Evolutionary conservation across 2,888 invertebrate species (phyloP).

Genomic region (Pseudococcus longispinus): DNA sequence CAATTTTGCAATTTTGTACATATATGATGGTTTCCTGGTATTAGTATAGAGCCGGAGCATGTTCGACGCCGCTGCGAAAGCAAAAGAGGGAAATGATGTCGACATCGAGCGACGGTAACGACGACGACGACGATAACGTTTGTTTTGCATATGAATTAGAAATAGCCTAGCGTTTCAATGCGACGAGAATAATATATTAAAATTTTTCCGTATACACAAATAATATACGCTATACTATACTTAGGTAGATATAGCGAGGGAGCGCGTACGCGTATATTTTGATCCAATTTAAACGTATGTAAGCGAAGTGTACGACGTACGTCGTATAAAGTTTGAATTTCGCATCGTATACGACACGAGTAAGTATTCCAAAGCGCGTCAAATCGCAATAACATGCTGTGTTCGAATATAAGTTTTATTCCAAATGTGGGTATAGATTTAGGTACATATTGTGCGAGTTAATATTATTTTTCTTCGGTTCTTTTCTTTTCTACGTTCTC

Average conservation of each 20-base stretch:
- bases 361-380: not conserved
- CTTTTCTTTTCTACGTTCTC: not conserved
- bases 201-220: not conserved
- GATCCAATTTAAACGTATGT: constrained; percentile 12
- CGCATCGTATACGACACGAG: not conserved
- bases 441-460: not conserved
- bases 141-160: constrained; percentile 22
- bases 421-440: not conserved
- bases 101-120: not conserved
- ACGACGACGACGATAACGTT: not conserved
- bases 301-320: not conserved
- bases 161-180: constrained; percentile 17
- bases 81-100: not conserved
- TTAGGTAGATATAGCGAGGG: not conserved
- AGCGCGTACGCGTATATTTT: not conserved
- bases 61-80: not conserved
- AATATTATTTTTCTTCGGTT: too few species aligned
- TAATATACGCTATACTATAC: not conserved
- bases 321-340: constrained; percentile 1
- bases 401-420: not conserved
- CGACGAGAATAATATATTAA: constrained; percentile 9
- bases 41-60: not conserved
- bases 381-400: not conserved
- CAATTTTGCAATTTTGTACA: too few species aligned
- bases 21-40: not conserved